phyloP scores from a whole-genome alignment of 2,797 vertebrate genomes.

The Gobio occitaniae region DNA sequence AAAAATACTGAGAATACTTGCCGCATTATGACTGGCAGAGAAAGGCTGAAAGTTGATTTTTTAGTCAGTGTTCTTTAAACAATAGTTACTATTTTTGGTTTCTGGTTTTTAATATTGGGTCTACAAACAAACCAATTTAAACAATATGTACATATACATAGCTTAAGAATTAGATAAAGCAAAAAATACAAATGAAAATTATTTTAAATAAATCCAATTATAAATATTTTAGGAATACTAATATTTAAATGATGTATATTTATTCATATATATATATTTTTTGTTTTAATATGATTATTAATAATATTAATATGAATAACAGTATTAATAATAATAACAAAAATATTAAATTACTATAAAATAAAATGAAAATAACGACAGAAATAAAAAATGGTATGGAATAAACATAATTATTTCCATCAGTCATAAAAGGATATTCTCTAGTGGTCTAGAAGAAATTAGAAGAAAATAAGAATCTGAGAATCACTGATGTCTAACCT shows the following conservation, averaged over 20 bases:
- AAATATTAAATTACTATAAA: neutral
- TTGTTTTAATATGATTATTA: too few relatives aligned
- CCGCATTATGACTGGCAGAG: neutral
- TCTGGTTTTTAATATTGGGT: neutral
- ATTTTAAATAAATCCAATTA: neutral
- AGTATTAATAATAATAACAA: neutral
- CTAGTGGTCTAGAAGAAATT: neutral
- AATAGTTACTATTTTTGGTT: neutral
- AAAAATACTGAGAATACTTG: neutral
- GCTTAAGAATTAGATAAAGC: neutral
- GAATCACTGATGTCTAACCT: neutral
- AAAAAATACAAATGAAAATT: neutral
- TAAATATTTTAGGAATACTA: neutral
- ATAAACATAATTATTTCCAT: too few relatives aligned
- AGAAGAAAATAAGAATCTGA: neutral
- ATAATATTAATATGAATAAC: neutral
- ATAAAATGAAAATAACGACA: neutral
- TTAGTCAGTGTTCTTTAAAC: neutral
- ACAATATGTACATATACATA: neutral
- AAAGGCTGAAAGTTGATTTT: neutral
- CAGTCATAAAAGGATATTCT: too few relatives aligned
- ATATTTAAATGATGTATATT: neutral
- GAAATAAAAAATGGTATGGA: neutral
- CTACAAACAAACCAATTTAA: neutral
- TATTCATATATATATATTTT: neutral